Conservation (phyloP, 2,888 invertebrate species). For the Heliconius erato region DNA sequence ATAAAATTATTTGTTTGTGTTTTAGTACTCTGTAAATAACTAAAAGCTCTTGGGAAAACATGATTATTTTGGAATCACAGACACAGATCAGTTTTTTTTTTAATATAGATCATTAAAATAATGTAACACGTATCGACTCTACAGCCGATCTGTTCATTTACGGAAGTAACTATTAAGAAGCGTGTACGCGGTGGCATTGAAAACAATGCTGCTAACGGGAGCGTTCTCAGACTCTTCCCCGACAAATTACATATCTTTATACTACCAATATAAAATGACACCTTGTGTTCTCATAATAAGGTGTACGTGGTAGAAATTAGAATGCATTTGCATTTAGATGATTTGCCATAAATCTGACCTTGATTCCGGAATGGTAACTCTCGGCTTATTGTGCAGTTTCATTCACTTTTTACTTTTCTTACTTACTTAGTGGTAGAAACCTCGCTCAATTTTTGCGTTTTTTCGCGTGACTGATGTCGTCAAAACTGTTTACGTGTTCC, state of each 20-base stretch:
- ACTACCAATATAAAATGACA: slow-evolving; percentile 37
- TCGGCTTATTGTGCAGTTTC: slow-evolving; percentile 74
- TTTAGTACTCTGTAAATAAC: too few relatives aligned
- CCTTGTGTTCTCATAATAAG: slow-evolving; percentile 19
- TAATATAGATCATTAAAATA: neutral
- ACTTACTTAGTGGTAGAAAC: slow-evolving; percentile 28
- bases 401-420: slow-evolving; percentile 74
- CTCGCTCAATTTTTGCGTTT: slow-evolving; percentile 16
- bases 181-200: slow-evolving; percentile 71
- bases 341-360: slow-evolving; percentile 81
- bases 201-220: slow-evolving; percentile 79
- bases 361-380: slow-evolving; percentile 75
- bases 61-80: too few relatives aligned
- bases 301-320: neutral
- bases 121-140: slow-evolving; percentile 55
- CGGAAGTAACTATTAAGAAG: slow-evolving; percentile 81
- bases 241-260: slow-evolving; percentile 43
- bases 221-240: slow-evolving; percentile 75
- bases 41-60: too few relatives aligned
- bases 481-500: slow-evolving; percentile 34
- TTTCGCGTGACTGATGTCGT: slow-evolving; percentile 28
- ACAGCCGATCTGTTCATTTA: slow-evolving; percentile 61
- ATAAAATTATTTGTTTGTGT: too few relatives aligned
- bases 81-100: neutral
- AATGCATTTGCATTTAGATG: slow-evolving; percentile 64